phyloP scores from a whole-genome alignment of 2,113 vertebrate genomes.

The Chauna torquata region DNA sequence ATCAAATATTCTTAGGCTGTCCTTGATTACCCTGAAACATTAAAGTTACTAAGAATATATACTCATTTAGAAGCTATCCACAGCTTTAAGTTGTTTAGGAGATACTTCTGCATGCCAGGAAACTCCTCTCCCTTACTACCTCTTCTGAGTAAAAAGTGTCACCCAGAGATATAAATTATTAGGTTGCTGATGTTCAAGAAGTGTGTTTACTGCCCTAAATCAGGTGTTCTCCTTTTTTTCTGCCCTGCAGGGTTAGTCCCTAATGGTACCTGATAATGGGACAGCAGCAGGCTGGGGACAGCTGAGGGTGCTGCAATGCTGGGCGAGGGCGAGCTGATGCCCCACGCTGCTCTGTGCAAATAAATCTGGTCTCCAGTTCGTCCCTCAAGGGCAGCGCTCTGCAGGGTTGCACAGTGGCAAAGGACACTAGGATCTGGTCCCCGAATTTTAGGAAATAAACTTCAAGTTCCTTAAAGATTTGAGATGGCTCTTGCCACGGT shows the following conservation, averaged over 20 bases:
- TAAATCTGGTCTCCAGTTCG: fast-evolving
- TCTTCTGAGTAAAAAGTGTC: background rate
- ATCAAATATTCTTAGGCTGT: constrained; percentile 2
- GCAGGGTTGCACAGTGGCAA: fast-evolving
- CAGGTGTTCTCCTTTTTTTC: background rate
- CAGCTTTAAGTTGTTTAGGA: background rate
- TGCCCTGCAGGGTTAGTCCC: background rate
- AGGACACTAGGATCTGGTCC: fast-evolving
- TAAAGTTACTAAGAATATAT: background rate
- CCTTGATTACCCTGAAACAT: background rate
- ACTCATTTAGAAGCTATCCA: background rate
- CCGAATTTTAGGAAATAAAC: background rate
- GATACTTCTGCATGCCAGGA: background rate
- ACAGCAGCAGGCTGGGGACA: background rate
- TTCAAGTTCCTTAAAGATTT: background rate
- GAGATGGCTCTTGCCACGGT: background rate
- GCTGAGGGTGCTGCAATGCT: background rate
- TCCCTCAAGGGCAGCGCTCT: background rate
- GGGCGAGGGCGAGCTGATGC: background rate
- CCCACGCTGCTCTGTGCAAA: fast-evolving
- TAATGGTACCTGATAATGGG: background rate
- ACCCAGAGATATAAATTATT: background rate
- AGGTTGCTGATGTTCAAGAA: background rate
- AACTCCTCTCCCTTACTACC: background rate
- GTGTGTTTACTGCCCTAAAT: background rate